These are phyloP conservation scores for Scomber scombrus DNA, from an alignment of 2,113 vertebrate species.

Conservation along the genomic window DNA sequence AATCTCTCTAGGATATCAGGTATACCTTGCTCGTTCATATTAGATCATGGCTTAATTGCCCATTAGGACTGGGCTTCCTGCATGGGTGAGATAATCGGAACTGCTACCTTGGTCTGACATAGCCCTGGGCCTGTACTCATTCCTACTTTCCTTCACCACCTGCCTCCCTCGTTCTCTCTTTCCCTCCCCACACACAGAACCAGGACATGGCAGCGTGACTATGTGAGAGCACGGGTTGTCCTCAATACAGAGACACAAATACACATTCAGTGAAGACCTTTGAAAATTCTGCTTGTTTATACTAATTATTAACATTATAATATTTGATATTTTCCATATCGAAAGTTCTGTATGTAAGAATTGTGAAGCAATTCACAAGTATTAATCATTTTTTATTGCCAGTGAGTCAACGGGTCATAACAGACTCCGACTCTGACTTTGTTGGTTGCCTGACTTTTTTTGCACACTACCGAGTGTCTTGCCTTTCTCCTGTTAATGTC, in stretches of 20 bases:
- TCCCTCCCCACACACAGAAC: conserved; percentile 42
- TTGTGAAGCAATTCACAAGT: too few relatives aligned
- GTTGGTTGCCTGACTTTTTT: too few relatives aligned
- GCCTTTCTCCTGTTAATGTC: too few relatives aligned
- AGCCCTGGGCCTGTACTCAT: conserved; percentile 68
- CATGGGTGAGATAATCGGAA: conserved; percentile 65
- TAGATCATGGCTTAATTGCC: conserved; percentile 55
- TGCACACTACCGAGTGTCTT: too few relatives aligned
- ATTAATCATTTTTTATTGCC: too few relatives aligned
- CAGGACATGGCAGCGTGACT: conserved; percentile 61
- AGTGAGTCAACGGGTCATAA: too few relatives aligned
- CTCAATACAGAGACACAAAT: conserved; percentile 60
- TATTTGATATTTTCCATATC: not conserved
- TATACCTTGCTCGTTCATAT: conserved; percentile 54
- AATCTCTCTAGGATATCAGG: conserved; percentile 25
- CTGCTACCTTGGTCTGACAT: conserved; percentile 76
- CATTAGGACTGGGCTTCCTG: conserved; percentile 48
- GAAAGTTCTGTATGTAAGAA: not conserved
- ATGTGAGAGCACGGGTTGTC: conserved; percentile 55
- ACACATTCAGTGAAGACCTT: conserved; percentile 12
- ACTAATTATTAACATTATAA: not conserved
- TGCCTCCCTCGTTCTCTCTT: conserved; percentile 62
- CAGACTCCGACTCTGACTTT: too few relatives aligned
- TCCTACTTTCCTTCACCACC: conserved; percentile 73
- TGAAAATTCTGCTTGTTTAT: not conserved